These are phyloP conservation scores for Liopterus haemorrhoidalis DNA, from an alignment of 2,888 invertebrate species.

Conservation along the genomic window DNA sequence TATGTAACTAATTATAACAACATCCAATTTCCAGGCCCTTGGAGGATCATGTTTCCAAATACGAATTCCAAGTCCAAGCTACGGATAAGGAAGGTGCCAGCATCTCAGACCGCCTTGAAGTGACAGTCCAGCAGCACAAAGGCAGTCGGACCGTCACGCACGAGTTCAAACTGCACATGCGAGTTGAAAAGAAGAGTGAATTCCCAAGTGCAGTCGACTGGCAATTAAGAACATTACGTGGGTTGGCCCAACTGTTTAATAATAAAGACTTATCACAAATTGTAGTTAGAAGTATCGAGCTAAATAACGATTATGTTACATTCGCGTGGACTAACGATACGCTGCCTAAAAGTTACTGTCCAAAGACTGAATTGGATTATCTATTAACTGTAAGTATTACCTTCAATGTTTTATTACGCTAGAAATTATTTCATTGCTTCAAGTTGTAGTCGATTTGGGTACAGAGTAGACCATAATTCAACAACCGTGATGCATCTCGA, in stretches of 20 bases:
- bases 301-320: slow-evolving; percentile 55
- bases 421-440: too few species aligned
- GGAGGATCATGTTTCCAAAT: slow-evolving; percentile 74
- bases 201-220: slow-evolving; percentile 69
- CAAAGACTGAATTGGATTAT: slow-evolving; percentile 64
- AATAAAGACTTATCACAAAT: slow-evolving; percentile 57
- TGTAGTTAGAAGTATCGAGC: slow-evolving; percentile 62
- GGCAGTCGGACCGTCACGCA: slow-evolving; percentile 73
- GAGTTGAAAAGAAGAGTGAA: slow-evolving; percentile 54
- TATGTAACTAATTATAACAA: background rate
- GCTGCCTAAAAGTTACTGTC: slow-evolving; percentile 71
- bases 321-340: slow-evolving; percentile 85
- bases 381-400: slow-evolving; percentile 55
- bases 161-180: slow-evolving; percentile 67
- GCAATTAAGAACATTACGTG: slow-evolving; percentile 65
- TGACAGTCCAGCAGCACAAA: slow-evolving; percentile 78
- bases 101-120: slow-evolving; percentile 66
- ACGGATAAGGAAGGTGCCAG: slow-evolving; percentile 69
- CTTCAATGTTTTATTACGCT: background rate
- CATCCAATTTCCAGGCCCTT: slow-evolving; percentile 67
- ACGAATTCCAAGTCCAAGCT: slow-evolving; percentile 75
- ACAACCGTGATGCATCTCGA: too few species aligned
- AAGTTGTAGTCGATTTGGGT: too few species aligned
- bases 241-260: slow-evolving; percentile 53
- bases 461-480: too few species aligned